Evolutionary conservation across 2,797 vertebrate genomes (phyloP), one percentile per base, ranked within the genome.

Genomic region (Gastrophryne carolinensis): DNA sequence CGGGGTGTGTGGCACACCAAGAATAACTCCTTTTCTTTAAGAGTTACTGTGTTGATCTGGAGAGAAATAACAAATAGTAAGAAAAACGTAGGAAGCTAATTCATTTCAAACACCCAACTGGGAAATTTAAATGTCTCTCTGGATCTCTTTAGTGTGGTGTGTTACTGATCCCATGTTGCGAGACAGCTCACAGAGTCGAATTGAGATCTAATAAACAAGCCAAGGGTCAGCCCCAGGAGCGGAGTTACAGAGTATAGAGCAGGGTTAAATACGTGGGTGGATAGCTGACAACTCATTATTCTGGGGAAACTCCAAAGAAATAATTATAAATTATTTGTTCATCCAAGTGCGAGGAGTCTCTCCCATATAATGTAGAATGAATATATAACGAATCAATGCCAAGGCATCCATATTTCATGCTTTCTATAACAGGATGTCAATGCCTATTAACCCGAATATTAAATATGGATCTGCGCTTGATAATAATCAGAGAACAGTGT

Each of bases 391-490:
- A 21, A 66, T 35, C 63, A 24, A 65, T 65, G 19, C 19, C 10
- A 5, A 30, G 17, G 11, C 4, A 19, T n/a, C 19, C 44, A 23
- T 23, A 34, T 52, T 35, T 66, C 30, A n/a, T 15, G 3, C 15
- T 17, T 7, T 6, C 39, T 17, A 44, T 44, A 13, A 44, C 39
- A 44, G 13, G 34, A 61, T 4, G 58, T 71, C 50, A 54, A 24
- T 37, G 50, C 12, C 24, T 69, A 11, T 69, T 56, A 56, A 24
- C 44, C 47, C 15, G 44, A 57, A 72, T 47, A 62, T 49, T 72
- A 62, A 37, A 37, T 52, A 61, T 62, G 29, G 57, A 61, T 61
- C 54, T 5, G n/a, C 29, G 23, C 13, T 1, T 47, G n/a, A 13
- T 58, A 62, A n/a, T 27, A 37, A 29, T 53, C 23, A 0, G 17